A percentile compares a stretch with the other conserved stretches of the same genome.
These are phyloP conservation scores for Tetraodon nigroviridis DNA, from an alignment of 2,113 vertebrate genomes.

Conservation along the genomic window DNA sequence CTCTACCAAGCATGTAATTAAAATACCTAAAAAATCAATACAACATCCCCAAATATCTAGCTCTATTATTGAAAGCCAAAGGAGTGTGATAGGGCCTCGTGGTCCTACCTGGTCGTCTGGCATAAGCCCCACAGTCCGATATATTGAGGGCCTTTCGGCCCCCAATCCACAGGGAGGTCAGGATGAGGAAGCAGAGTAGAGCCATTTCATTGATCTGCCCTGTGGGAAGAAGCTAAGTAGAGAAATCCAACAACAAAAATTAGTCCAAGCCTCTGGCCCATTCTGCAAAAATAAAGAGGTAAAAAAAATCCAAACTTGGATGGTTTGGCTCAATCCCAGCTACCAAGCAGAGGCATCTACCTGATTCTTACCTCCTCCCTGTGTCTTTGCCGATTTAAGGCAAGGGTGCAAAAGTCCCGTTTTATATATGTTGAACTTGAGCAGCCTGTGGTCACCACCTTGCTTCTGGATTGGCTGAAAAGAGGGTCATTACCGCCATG, in stretches of 20 bases:
- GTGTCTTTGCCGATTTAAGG: constrained; percentile 21
- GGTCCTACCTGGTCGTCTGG: constrained; percentile 58
- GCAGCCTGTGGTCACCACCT: constrained; percentile 9
- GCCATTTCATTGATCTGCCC: constrained; percentile 52
- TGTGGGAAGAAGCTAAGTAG: constrained; percentile 34
- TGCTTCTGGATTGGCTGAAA: constrained; percentile 61
- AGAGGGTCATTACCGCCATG: constrained; percentile 55
- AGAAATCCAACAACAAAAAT: constrained; percentile 17
- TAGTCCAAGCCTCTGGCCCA: constrained; percentile 22
- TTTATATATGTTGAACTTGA: constrained; percentile 40
- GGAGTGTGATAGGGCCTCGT: background rate
- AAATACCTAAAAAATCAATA: constrained; percentile 8
- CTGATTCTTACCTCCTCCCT: constrained; percentile 33
- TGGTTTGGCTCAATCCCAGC: constrained; percentile 16
- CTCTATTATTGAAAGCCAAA: background rate
- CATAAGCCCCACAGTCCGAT: constrained; percentile 41
- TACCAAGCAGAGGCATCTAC: constrained; percentile 4
- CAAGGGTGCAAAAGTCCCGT: background rate
- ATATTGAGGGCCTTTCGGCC: constrained; percentile 49
- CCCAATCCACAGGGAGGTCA: constrained; percentile 47
- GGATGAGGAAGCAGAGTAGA: constrained; percentile 50
- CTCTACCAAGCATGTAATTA: background rate
- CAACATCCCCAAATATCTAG: background rate
- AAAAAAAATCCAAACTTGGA: constrained; percentile 7
- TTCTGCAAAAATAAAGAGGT: background rate